A percentile compares a stretch with the other conserved stretches of the same genome.
These are phyloP conservation scores for Emys orbicularis DNA, from an alignment of 2,797 vertebrate species.

Conservation along the genomic window DNA sequence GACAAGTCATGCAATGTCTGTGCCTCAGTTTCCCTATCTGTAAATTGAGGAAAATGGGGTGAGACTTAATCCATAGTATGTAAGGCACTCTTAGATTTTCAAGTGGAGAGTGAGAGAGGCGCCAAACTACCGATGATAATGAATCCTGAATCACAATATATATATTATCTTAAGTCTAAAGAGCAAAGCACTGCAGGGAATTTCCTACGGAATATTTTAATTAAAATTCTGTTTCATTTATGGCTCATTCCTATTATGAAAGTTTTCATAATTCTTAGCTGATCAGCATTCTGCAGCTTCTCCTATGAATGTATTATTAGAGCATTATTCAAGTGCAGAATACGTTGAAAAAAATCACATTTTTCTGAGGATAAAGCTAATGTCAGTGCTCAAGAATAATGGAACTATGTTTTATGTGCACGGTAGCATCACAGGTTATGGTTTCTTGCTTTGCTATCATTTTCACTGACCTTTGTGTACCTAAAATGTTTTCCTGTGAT, in stretches of 20 bases:
- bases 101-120: neutral
- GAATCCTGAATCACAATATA: neutral
- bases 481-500: neutral
- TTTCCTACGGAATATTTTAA: neutral
- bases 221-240: neutral
- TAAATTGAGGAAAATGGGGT: neutral
- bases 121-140: neutral
- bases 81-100: neutral
- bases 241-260: neutral
- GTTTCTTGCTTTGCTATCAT: no score
- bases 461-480: neutral
- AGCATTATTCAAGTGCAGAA: neutral
- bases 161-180: accelerated
- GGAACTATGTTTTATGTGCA: neutral
- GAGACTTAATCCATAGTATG: neutral
- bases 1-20: neutral
- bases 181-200: neutral
- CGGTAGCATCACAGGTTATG: neutral
- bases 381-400: neutral
- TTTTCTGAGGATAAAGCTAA: neutral
- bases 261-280: neutral
- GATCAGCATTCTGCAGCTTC: neutral
- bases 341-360: neutral
- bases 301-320: neutral
- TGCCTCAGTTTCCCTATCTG: neutral